Evolutionary conservation across 2,113 vertebrate genomes (phyloP).

Genomic region (Dasyprocta punctata): DNA sequence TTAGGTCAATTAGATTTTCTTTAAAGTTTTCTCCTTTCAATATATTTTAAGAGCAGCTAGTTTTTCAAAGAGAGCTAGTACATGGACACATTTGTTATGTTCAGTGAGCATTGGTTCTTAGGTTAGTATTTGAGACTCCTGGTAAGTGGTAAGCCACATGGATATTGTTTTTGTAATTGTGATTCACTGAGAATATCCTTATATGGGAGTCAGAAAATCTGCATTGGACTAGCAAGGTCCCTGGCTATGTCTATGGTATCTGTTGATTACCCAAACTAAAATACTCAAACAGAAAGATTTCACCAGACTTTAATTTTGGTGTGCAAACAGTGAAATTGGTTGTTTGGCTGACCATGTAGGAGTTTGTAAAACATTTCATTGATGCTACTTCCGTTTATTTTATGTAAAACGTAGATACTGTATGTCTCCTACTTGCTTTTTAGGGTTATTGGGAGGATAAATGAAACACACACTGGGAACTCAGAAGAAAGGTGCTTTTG

Average conservation of each 20-base stretch:
- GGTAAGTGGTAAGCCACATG: background rate
- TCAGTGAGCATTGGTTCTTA: background rate
- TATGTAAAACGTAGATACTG: constrained; percentile 28
- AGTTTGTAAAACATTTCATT: background rate
- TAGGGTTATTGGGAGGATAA: constrained; percentile 50
- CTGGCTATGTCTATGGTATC: background rate
- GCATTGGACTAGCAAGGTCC: background rate
- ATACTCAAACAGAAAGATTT: background rate
- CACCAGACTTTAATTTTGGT: background rate
- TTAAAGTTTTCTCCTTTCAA: background rate
- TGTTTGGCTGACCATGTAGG: background rate
- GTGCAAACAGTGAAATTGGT: background rate
- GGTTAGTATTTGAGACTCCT: constrained; percentile 36
- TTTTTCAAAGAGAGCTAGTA: constrained; percentile 36
- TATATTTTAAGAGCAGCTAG: constrained; percentile 34
- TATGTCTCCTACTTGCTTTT: constrained; percentile 62
- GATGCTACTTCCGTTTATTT: background rate
- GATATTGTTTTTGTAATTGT: background rate
- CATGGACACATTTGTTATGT: background rate
- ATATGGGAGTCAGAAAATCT: background rate
- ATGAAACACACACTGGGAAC: constrained; percentile 31
- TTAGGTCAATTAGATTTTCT: background rate
- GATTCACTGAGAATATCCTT: background rate
- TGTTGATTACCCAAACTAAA: constrained; percentile 26
- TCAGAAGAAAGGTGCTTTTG: constrained; percentile 61